phyloP scores from a whole-genome alignment of 1,140 invertebrate species.

The Apis dorsata region DNA sequence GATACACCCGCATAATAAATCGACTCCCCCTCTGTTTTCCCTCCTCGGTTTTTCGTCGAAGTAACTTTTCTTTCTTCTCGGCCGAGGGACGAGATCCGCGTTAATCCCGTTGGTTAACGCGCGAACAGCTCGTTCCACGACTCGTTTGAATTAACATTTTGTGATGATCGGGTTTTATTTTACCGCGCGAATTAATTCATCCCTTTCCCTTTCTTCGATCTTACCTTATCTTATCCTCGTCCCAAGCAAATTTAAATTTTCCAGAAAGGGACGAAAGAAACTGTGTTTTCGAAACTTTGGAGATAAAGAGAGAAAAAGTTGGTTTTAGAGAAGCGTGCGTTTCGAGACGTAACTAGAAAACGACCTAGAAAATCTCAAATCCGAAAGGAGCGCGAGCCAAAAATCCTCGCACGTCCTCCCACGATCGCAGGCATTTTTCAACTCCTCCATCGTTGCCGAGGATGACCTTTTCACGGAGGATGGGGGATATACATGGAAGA shows the following conservation, averaged over 20 bases:
- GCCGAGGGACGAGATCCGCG: background rate
- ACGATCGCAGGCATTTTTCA: background rate
- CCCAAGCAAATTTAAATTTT: background rate
- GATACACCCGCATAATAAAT: background rate
- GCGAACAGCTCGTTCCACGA: slow-evolving; percentile 7
- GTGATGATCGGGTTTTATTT: background rate
- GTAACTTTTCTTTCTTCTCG: background rate
- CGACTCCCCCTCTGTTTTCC: background rate
- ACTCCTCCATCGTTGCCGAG: too few relatives aligned
- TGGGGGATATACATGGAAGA: too few relatives aligned
- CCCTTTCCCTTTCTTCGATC: background rate
- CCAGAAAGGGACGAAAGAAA: background rate
- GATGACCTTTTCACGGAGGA: too few relatives aligned
- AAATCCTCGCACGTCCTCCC: background rate
- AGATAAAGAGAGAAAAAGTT: background rate
- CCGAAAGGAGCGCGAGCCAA: too few relatives aligned
- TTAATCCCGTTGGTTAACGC: background rate
- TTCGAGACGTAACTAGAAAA: too few relatives aligned
- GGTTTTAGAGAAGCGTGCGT: slow-evolving; percentile 1
- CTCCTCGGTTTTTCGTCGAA: background rate
- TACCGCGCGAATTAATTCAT: slow-evolving; percentile 20
- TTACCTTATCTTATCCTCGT: background rate
- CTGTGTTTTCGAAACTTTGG: background rate
- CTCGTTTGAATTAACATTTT: slow-evolving; percentile 12
- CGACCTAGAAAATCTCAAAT: slow-evolving; percentile 5